A percentile compares a stretch with the other conserved stretches of the same genome.
phyloP scores from a whole-genome alignment of 2,113 vertebrate species.

The Equus przewalskii region DNA sequence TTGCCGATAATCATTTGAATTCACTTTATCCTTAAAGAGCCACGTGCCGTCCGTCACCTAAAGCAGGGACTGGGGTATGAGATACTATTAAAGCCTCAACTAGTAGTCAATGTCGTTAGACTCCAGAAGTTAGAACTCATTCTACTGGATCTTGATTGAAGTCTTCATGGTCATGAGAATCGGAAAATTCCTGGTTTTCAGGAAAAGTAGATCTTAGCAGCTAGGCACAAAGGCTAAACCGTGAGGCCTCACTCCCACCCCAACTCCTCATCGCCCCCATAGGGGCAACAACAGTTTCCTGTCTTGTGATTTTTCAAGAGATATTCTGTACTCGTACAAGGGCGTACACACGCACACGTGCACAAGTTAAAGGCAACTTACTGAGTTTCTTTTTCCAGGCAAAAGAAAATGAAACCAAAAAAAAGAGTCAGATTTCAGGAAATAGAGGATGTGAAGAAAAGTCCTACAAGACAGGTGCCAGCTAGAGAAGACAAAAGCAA shows the following conservation, averaged over 20 bases:
- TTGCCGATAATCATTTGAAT: constrained; percentile 34
- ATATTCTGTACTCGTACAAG: not conserved
- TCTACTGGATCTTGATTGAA: constrained; percentile 21
- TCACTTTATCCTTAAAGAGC: not conserved
- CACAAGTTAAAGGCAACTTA: not conserved
- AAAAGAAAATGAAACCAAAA: constrained; percentile 35
- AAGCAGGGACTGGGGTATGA: not conserved
- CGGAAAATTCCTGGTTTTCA: constrained; percentile 21
- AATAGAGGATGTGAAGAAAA: not conserved
- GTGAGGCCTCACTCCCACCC: not conserved
- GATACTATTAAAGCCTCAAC: constrained; percentile 26
- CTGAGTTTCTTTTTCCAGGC: constrained; percentile 50
- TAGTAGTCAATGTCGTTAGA: constrained; percentile 55
- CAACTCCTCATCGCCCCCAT: not conserved
- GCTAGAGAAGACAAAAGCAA: not conserved
- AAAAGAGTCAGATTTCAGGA: not conserved
- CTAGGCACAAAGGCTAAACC: not conserved
- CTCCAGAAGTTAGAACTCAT: constrained; percentile 40
- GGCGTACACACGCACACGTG: not conserved
- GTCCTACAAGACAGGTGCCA: not conserved
- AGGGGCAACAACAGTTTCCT: not conserved
- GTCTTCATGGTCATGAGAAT: constrained; percentile 40
- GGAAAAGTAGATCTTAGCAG: constrained; percentile 16
- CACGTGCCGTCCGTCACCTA: not conserved
- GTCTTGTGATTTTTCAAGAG: constrained; percentile 1